Conservation (phyloP, 2,888 invertebrate species). For the Hirtodrosophila alboralis region DNA sequence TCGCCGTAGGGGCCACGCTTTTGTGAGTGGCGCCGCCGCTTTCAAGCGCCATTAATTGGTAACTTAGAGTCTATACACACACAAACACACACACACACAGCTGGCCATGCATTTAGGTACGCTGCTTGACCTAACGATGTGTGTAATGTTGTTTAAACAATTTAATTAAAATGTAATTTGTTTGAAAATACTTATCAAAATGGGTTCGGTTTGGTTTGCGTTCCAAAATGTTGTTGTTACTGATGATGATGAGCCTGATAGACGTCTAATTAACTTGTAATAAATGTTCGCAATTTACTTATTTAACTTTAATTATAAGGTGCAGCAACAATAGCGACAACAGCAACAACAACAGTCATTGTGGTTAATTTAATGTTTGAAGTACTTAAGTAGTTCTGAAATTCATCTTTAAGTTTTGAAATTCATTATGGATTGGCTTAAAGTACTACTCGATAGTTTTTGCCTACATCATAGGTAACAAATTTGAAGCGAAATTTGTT, state of each 20-base stretch:
- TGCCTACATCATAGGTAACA: too few relatives aligned
- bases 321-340: slow-evolving; percentile 40
- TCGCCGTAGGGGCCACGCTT: slow-evolving; percentile 66
- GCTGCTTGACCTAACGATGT: slow-evolving; percentile 81
- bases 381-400: too few relatives aligned
- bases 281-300: slow-evolving; percentile 78
- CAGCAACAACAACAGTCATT: slow-evolving; percentile 28
- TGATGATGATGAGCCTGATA: slow-evolving; percentile 72
- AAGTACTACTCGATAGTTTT: too few relatives aligned
- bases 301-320: slow-evolving; percentile 75
- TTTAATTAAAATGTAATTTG: slow-evolving; percentile 83
- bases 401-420: too few relatives aligned
- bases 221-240: slow-evolving; percentile 19
- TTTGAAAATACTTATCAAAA: slow-evolving; percentile 78
- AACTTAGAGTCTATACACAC: slow-evolving; percentile 51
- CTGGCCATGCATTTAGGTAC: slow-evolving; percentile 70
- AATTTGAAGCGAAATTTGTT: too few relatives aligned
- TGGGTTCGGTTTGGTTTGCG: slow-evolving; percentile 59
- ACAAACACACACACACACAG: slow-evolving; percentile 25
- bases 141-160: slow-evolving; percentile 83
- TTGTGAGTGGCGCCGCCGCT: slow-evolving; percentile 71
- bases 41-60: slow-evolving; percentile 74
- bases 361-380: slow-evolving; percentile 23
- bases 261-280: slow-evolving; percentile 79
- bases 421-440: too few relatives aligned